Evolutionary conservation across 2,888 invertebrate species (phyloP), one percentile per base, ranked within the genome.

Genomic region (Agapostemon virescens): DNA sequence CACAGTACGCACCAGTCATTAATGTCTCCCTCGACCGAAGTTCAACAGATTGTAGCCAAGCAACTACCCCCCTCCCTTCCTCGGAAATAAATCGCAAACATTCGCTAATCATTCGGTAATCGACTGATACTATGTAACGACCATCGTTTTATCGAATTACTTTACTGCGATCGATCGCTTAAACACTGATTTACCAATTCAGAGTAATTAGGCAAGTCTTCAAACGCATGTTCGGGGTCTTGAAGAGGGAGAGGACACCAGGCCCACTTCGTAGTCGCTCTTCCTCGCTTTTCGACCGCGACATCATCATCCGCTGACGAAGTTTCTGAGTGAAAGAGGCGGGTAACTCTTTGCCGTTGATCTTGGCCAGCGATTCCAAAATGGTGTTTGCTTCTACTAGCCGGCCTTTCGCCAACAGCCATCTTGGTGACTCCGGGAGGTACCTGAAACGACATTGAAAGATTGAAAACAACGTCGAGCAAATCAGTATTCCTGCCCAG

Each of bases 371-470:
- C 23, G 94, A 95, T 93, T 96, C 95, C 7, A 98, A 92, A 82
- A 98, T 96, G 82, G 94, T 94, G 78, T 96, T 95, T 0, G 98
- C 98, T 93, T 98, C 97, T 90, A 96, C 96, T 49, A 97, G 94
- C 79, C 96, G 94, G 20, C 97, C 97, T 90, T 96, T 96, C 90
- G 97, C 96, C 36, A 98, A 93, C n/a, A 98, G 93, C 98, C 98
- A 98, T 87, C 98, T 94, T 0, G 98, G 98, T 11, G 98, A 98
- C 93, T 98, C 98, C 0, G 98, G 98, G 89, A 98, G 94, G 84
- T 97, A 96, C 93, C 95, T 94, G 84, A 3, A 88, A 87, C 38
- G 26, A 75, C 66, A 38, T 69, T 38, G 1, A 2, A 49, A 52
- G 20, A 67, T 77, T 67, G 26, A 64, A 17, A 38, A 23, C n/a